Conservation (phyloP, 1,140 invertebrate genomes). For the Cotesia chilonis region DNA sequence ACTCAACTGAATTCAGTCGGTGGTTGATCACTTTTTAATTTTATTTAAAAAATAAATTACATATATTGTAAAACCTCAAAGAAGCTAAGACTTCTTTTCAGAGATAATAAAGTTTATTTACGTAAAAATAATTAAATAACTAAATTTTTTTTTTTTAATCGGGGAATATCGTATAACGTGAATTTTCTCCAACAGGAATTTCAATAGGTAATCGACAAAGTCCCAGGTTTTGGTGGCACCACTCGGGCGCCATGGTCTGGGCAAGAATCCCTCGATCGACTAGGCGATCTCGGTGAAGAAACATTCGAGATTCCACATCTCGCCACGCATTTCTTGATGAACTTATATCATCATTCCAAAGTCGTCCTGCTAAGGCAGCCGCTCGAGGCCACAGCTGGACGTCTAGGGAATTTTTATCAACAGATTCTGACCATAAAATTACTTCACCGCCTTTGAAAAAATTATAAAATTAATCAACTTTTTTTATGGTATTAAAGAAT, state of each 20-base stretch:
- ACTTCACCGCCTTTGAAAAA: constrained; percentile 73
- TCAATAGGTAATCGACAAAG: constrained; percentile 62
- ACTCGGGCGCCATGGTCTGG: constrained; percentile 79
- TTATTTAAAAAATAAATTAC: too few relatives aligned
- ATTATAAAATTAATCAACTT: background rate
- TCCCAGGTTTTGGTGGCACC: constrained; percentile 83
- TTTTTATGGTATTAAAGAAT: too few relatives aligned
- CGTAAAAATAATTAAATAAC: too few relatives aligned
- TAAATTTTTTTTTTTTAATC: too few relatives aligned
- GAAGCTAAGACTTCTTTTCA: too few relatives aligned
- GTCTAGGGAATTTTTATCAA: constrained; percentile 73
- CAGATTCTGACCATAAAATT: constrained; percentile 83
- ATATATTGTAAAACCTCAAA: too few relatives aligned
- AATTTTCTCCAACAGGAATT: too few relatives aligned
- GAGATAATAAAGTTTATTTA: too few relatives aligned
- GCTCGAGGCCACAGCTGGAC: constrained; percentile 80
- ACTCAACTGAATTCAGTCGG: too few relatives aligned
- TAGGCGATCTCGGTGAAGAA: constrained; percentile 75
- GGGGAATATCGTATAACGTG: too few relatives aligned
- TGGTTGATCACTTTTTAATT: too few relatives aligned
- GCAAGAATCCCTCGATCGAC: constrained; percentile 73
- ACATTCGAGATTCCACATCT: constrained; percentile 74
- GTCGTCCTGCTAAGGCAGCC: constrained; percentile 80
- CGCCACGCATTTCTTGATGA: constrained; percentile 71
- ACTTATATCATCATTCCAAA: constrained; percentile 69